Conservation (phyloP, 2,113 vertebrate genomes). For the Xiphorhynchus elegans region DNA sequence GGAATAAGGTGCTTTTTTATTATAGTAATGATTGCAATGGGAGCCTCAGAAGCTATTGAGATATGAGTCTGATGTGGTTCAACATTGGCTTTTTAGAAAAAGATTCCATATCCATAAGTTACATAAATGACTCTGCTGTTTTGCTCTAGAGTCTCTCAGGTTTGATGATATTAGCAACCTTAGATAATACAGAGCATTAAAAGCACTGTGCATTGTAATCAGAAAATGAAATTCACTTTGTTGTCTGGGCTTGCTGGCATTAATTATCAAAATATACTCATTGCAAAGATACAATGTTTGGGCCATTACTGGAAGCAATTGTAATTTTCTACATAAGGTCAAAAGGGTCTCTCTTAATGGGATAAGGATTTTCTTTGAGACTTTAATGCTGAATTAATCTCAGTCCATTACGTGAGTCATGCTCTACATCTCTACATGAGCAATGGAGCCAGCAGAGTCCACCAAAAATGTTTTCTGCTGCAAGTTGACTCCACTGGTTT, state of each 20-base stretch:
- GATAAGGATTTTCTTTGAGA: neutral
- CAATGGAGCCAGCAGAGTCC: neutral
- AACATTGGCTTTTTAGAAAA: neutral
- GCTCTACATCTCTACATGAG: neutral
- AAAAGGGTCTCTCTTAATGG: neutral
- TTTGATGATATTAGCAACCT: neutral
- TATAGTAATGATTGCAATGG: neutral
- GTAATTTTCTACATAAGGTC: neutral
- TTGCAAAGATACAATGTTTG: neutral
- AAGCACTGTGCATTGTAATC: neutral
- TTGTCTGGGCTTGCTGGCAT: neutral
- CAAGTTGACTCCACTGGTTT: neutral
- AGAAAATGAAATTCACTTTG: neutral
- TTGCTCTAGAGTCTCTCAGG: neutral
- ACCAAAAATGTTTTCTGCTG: neutral
- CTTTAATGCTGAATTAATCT: neutral
- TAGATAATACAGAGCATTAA: neutral
- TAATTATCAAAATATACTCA: neutral
- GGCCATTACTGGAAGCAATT: neutral
- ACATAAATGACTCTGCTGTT: neutral
- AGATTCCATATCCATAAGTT: neutral
- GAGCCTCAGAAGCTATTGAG: neutral
- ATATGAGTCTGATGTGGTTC: neutral
- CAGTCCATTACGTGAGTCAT: neutral
- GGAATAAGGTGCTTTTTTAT: neutral